Conservation (phyloP, 1,140 invertebrate genomes). For the Whitmania pigra region DNA sequence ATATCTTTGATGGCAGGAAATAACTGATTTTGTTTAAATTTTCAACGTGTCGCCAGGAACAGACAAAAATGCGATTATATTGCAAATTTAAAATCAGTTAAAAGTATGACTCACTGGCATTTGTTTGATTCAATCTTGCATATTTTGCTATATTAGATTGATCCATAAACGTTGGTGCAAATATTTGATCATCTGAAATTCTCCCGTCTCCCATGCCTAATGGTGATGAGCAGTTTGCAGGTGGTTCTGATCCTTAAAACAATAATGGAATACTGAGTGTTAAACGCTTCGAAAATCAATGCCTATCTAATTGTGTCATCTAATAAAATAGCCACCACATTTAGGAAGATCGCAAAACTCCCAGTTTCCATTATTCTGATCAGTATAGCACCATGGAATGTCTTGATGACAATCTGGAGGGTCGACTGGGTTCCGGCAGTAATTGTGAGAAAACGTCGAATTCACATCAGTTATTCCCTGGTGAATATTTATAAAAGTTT, state of each 20-base stretch:
- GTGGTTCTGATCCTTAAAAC: neutral
- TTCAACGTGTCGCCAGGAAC: too few relatives aligned
- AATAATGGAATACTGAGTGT: too few relatives aligned
- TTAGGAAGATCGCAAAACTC: conserved; percentile 16
- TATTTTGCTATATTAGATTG: neutral
- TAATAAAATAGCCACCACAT: neutral
- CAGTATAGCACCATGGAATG: conserved; percentile 15
- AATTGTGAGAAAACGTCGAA: conserved; percentile 4
- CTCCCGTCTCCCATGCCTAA: neutral
- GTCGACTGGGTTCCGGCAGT: conserved; percentile 13
- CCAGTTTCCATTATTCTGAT: neutral
- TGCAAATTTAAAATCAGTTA: neutral
- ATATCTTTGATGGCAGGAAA: too few relatives aligned
- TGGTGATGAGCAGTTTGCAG: neutral
- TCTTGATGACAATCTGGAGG: conserved; percentile 11
- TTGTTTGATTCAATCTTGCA: too few relatives aligned
- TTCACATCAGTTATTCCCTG: conserved; percentile 10
- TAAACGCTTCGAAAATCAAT: neutral
- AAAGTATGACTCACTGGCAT: neutral
- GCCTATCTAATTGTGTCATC: too few relatives aligned
- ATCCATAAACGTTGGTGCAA: neutral
- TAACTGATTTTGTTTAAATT: too few relatives aligned
- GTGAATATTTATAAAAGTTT: neutral
- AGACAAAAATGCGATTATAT: too few relatives aligned
- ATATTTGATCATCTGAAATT: neutral